phyloP scores from a whole-genome alignment of 2,113 vertebrate species.

The Eulemur rufifrons region DNA sequence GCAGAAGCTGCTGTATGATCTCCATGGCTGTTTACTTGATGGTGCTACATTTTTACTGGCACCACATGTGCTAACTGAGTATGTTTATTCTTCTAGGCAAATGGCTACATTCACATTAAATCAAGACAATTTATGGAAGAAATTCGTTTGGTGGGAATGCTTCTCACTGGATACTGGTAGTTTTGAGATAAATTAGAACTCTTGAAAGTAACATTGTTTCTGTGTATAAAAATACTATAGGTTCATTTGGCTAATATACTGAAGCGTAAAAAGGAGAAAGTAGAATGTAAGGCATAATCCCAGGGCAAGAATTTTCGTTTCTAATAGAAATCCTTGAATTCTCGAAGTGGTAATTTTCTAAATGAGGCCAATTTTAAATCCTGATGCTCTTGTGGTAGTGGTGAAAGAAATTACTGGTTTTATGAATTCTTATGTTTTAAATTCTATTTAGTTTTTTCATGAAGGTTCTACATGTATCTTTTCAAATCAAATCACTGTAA shows the following conservation, averaged over 20 bases:
- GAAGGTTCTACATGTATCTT: too few species aligned
- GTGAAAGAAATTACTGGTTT: too few species aligned
- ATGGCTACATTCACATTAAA: background rate
- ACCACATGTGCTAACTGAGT: background rate
- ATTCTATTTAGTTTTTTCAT: too few species aligned
- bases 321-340: background rate
- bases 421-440: too few species aligned
- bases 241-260: background rate
- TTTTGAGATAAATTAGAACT: background rate
- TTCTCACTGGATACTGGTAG: background rate
- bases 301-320: background rate
- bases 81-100: background rate
- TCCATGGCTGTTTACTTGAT: fast-evolving
- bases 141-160: background rate
- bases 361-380: background rate
- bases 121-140: background rate
- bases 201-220: background rate
- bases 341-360: background rate
- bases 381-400: background rate
- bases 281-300: background rate
- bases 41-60: background rate
- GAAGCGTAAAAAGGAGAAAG: background rate
- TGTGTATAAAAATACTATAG: background rate
- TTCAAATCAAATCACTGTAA: too few species aligned
- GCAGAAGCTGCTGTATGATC: background rate